These are phyloP conservation scores for Sturnira hondurensis DNA, from an alignment of 2,113 vertebrate genomes.

Conservation along the genomic window DNA sequence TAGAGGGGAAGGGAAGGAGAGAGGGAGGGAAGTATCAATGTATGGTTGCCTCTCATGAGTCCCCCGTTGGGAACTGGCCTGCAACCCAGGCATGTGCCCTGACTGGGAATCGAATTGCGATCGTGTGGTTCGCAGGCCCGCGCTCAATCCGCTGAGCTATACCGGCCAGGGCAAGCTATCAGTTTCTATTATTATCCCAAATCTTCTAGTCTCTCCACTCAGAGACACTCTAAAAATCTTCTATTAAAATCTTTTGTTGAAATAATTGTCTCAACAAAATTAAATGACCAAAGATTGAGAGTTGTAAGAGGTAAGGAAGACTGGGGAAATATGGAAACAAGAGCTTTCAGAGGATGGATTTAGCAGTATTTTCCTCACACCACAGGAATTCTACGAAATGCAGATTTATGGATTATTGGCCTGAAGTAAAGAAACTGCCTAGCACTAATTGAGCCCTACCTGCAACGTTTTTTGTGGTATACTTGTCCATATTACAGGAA, in stretches of 20 bases:
- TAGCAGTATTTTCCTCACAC: not conserved
- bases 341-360: not conserved
- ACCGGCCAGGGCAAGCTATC: too few species aligned
- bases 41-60: too few species aligned
- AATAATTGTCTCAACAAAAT: not conserved
- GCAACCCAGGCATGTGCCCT: too few species aligned
- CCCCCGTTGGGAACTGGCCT: too few species aligned
- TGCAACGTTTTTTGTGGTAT: not conserved
- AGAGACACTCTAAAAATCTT: not conserved
- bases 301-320: not conserved
- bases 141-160: too few species aligned
- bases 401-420: not conserved
- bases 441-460: not conserved
- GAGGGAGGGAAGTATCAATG: too few species aligned
- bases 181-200: not conserved
- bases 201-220: not conserved
- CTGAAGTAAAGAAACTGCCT: not conserved
- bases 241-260: not conserved
- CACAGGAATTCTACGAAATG: not conserved
- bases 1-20: too few species aligned
- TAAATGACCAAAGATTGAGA: not conserved
- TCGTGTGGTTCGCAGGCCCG: too few species aligned
- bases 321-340: not conserved
- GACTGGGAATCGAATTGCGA: too few species aligned
- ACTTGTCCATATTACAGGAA: not conserved